Percentiles rank a stretch among this genome's conserved stretches.
These are phyloP conservation scores for Steatocranus sp. DNA, from an alignment of 2,797 vertebrate genomes.

Conservation along the genomic window DNA sequence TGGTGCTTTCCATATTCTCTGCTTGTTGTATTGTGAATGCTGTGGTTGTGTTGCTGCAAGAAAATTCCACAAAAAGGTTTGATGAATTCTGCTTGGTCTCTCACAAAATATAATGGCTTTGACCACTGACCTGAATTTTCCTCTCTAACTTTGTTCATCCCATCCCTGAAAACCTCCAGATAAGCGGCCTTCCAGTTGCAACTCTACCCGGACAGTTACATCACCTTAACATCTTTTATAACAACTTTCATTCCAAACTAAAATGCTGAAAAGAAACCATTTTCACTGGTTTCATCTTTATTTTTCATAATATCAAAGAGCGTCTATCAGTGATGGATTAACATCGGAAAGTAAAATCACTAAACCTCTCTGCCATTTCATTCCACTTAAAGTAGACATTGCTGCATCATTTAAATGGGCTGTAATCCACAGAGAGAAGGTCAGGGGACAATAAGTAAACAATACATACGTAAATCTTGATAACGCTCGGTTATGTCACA, in stretches of 20 bases:
- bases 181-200: not conserved
- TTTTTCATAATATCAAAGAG: conserved; percentile 1
- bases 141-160: not conserved
- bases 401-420: conserved; percentile 27
- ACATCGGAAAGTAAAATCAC: not conserved
- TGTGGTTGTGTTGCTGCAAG: not conserved
- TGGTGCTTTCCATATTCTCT: not conserved
- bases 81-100: not conserved
- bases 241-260: not conserved
- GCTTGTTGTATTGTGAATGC: not conserved
- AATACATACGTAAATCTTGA: not conserved
- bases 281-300: not conserved
- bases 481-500: conserved; percentile 5
- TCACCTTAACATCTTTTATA: conserved; percentile 12
- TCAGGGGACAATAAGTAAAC: not conserved
- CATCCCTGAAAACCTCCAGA: not conserved
- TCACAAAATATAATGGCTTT: not conserved
- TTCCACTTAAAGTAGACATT: conserved; percentile 1
- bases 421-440: conserved; percentile 18
- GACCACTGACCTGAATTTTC: not conserved
- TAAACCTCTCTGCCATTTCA: conserved; percentile 21
- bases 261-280: not conserved
- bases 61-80: not conserved
- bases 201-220: not conserved
- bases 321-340: conserved; percentile 18